A percentile compares a stretch with the other conserved stretches of the same genome.
Conservation (phyloP, 2,797 vertebrate genomes). For the Onychomys torridus region DNA sequence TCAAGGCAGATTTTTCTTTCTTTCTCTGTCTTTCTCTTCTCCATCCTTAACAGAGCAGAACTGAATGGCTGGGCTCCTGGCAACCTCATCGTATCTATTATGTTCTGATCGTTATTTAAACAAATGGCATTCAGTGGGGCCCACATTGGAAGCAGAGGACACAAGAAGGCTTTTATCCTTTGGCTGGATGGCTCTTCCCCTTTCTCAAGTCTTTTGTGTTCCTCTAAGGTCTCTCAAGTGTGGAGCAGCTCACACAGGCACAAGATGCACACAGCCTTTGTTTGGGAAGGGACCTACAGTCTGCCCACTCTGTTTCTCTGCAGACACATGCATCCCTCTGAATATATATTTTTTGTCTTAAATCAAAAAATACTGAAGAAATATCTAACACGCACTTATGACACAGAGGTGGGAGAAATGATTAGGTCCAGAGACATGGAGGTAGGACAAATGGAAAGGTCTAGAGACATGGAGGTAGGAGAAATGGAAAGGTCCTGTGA, state of each 20-base stretch:
- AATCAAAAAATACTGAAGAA: slow-evolving; percentile 23
- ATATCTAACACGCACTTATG: background rate
- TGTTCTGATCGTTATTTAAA: slow-evolving; percentile 79
- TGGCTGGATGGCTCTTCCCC: background rate
- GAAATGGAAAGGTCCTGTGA: background rate
- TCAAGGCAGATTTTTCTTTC: slow-evolving; percentile 19
- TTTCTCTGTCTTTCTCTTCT: background rate
- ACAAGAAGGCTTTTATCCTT: slow-evolving; percentile 65
- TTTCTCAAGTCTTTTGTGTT: slow-evolving; percentile 41
- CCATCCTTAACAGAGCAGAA: background rate
- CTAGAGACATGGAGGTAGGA: no score
- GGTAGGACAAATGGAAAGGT: background rate
- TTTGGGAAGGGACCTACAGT: slow-evolving; percentile 36
- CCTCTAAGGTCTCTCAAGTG: background rate
- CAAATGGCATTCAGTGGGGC: slow-evolving; percentile 72
- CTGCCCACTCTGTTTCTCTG: background rate
- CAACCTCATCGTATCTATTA: slow-evolving; percentile 75
- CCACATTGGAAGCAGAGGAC: slow-evolving; percentile 58
- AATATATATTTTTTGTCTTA: slow-evolving; percentile 24
- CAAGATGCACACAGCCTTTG: background rate
- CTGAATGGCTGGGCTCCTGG: slow-evolving; percentile 73
- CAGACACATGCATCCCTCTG: slow-evolving; percentile 61
- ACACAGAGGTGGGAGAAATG: background rate
- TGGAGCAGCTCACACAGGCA: slow-evolving; percentile 39
- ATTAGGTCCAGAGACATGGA: background rate